These are phyloP conservation scores for Brachylomia viminalis DNA, from an alignment of 2,888 invertebrate species.

Conservation along the genomic window DNA sequence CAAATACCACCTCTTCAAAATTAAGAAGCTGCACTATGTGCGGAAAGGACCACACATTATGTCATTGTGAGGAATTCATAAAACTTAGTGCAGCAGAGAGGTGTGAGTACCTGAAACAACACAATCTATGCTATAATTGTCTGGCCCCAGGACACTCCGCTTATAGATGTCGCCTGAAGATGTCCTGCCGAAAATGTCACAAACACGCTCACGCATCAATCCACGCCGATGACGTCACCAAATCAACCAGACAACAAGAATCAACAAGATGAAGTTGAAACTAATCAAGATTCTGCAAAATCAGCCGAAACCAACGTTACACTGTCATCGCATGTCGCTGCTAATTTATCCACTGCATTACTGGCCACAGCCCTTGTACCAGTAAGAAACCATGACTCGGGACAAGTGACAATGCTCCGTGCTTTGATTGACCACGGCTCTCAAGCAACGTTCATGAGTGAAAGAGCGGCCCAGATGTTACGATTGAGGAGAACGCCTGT, in stretches of 20 bases:
- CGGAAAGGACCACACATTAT: constrained; percentile 10
- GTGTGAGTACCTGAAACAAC: constrained; percentile 9
- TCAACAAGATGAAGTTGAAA: background rate
- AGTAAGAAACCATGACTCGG: constrained; percentile 4
- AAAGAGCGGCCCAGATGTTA: constrained; percentile 50
- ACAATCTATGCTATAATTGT: constrained; percentile 23
- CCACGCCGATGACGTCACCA: constrained; percentile 5
- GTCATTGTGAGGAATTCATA: constrained; percentile 13
- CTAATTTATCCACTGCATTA: constrained; percentile 24
- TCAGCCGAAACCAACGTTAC: constrained; percentile 2
- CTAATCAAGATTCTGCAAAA: background rate
- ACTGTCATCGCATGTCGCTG: constrained; percentile 13
- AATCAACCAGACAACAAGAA: constrained; percentile 12
- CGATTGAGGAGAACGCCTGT: constrained; percentile 26
- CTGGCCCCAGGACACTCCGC: constrained; percentile 25
- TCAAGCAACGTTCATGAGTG: constrained; percentile 50
- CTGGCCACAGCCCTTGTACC: constrained; percentile 42
- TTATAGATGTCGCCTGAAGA: constrained; percentile 4
- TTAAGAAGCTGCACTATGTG: constrained; percentile 10
- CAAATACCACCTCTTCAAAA: background rate
- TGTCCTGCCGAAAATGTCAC: constrained; percentile 18
- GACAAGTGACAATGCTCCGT: constrained; percentile 12
- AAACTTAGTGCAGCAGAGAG: constrained; percentile 4
- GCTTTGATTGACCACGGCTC: constrained; percentile 56
- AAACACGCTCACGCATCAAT: constrained; percentile 19